Conservation (phyloP, 1,140 invertebrate species). For the Ips typographus region DNA sequence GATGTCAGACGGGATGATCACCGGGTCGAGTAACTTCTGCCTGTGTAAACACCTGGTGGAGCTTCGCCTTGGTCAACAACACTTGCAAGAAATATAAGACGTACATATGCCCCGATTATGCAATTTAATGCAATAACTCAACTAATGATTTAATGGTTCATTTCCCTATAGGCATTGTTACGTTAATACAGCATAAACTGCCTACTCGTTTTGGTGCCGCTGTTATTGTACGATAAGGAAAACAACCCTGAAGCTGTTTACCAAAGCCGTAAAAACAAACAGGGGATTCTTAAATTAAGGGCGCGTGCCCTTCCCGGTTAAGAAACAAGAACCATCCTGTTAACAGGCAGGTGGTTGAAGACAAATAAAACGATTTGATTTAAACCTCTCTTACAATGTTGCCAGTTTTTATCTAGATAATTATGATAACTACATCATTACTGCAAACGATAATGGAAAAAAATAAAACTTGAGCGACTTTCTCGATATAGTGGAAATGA, state of each 20-base stretch:
- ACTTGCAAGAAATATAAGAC: not conserved
- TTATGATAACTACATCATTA: no score
- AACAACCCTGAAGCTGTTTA: conserved; percentile 15
- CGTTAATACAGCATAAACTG: no score
- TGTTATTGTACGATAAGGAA: conserved; percentile 10
- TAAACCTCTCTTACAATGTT: not conserved
- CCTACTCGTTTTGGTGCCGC: not conserved
- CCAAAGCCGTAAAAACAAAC: conserved; percentile 20
- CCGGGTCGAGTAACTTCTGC: conserved; percentile 26
- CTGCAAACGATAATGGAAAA: no score
- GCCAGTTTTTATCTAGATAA: not conserved
- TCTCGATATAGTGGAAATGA: no score
- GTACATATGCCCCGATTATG: no score
- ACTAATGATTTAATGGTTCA: no score
- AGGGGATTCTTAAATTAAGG: conserved; percentile 18
- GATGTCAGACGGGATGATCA: conserved; percentile 25
- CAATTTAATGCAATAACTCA: no score
- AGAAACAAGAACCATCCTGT: conserved; percentile 32
- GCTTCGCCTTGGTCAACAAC: not conserved
- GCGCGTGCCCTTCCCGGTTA: conserved; percentile 19
- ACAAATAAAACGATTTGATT: conserved; percentile 25
- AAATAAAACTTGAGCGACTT: no score
- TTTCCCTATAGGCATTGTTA: no score
- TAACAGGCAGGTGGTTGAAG: conserved; percentile 19
- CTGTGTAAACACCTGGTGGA: conserved; percentile 21